Conservation (phyloP, 1,140 invertebrate genomes). For the Phenacoccus solenopsis region DNA sequence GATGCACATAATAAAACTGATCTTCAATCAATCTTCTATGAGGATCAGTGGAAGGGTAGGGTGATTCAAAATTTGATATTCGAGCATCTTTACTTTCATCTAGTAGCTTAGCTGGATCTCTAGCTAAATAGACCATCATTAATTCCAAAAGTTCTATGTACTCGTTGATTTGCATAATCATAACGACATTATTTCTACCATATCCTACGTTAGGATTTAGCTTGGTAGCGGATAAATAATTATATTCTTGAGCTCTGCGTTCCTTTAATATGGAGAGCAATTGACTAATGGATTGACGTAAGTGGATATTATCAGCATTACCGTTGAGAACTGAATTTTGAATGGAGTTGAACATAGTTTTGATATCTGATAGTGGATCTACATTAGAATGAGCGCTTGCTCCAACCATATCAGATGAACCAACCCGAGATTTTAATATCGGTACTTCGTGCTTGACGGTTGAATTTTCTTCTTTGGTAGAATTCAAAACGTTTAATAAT, state of each 20-base stretch:
- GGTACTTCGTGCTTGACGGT: not conserved
- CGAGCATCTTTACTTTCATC: not conserved
- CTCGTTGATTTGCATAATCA: not conserved
- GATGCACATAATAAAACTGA: slow-evolving; percentile 5
- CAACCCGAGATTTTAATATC: not conserved
- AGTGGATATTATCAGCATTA: not conserved
- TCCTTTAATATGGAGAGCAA: not conserved
- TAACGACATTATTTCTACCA: not conserved
- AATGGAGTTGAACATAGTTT: not conserved
- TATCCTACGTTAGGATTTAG: not conserved
- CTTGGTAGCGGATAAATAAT: not conserved
- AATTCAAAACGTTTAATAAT: not conserved
- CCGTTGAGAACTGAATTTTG: not conserved
- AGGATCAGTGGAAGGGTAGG: not conserved
- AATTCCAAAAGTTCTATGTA: not conserved
- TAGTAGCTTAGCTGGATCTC: not conserved
- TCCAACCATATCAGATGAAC: not conserved
- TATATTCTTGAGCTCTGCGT: not conserved
- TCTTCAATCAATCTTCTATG: not conserved
- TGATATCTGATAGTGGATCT: not conserved
- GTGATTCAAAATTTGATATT: not conserved
- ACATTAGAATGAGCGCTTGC: too few relatives aligned
- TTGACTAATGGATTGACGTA: not conserved
- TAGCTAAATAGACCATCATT: not conserved
- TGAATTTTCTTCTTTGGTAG: not conserved